phyloP scores from a whole-genome alignment of 2,113 vertebrate species.

The rabbit (Oryctolagus cuniculus) region DNA sequence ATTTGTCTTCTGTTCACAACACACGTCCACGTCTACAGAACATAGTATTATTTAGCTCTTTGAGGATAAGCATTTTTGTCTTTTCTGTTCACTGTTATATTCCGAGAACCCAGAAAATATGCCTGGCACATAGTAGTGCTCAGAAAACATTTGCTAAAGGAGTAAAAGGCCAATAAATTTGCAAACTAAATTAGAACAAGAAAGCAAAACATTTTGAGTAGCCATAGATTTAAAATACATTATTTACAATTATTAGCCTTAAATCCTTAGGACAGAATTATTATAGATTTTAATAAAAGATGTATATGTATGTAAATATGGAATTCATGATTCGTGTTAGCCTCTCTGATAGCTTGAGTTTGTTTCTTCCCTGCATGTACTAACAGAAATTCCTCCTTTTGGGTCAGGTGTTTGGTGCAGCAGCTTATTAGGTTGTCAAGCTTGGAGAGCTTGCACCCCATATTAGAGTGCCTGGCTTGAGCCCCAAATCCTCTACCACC shows the following conservation, averaged over 20 bases:
- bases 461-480: too few relatives aligned
- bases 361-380: background rate
- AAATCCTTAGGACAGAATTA: background rate
- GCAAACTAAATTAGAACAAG: slow-evolving; percentile 15
- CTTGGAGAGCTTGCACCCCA: too few relatives aligned
- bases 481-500: too few relatives aligned
- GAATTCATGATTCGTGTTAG: background rate
- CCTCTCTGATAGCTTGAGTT: background rate
- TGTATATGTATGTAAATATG: background rate
- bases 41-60: background rate
- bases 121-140: slow-evolving; percentile 8
- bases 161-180: background rate
- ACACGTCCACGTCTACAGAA: background rate
- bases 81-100: too few relatives aligned
- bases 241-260: background rate
- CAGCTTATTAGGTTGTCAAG: too few relatives aligned
- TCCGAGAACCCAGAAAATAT: slow-evolving; percentile 25
- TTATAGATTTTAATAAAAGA: slow-evolving; percentile 29
- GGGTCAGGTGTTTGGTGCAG: too few relatives aligned
- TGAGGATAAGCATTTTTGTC: background rate
- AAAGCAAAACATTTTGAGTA: slow-evolving; percentile 24
- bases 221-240: slow-evolving; percentile 22
- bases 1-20: slow-evolving; percentile 3
- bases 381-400: too few relatives aligned
- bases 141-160: slow-evolving; percentile 22